Evolutionary conservation across 2,888 invertebrate genomes (phyloP), one percentile per base, ranked within the genome.

Genomic region (Orgyia antiqua): DNA sequence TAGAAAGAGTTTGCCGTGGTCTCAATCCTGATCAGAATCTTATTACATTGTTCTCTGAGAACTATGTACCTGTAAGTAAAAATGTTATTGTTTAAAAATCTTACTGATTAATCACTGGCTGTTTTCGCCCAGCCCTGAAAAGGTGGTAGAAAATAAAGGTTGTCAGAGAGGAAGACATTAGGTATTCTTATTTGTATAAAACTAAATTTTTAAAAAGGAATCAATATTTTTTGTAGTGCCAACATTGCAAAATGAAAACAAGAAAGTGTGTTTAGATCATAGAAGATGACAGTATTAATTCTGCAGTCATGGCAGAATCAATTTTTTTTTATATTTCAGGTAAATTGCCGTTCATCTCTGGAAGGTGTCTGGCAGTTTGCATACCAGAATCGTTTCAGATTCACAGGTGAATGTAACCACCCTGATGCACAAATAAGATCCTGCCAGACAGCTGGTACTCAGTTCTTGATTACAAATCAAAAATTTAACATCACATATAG

Each of bases 301-400:
- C n/a, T n/a, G n/a, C n/a, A n/a, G n/a, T n/a, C 15, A 15, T 15
- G 6, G 6, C 15, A 15, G 4, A 4, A 15, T 10, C 10, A 23
- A 10, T 10, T 10, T 23, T 9, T 11, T 5, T 10, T 9, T 17
- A 10, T 19, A 25, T 39, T 38, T 20, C n/a, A 87, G 87, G 91
- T 96, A 1, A 97, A 97, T 75, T 97, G 97, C 60, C 89, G 97
- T 37, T 96, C 97, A 2, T 95, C 96, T 4, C 79, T 97, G 20
- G 97, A 97, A 88, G 97, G 97, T 33, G 96, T 97, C n/a, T 97
- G 96, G 96, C 95, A 95, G 57, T 97, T 97, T 87, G 93, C 94
- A 1, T 95, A 95, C 70, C 94, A 94, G 87, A 96, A 96, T 72
- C 89, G 94, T 42, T 95, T 93, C 66, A 90, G 95, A 38, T 97